Evolutionary conservation across 2,113 vertebrate genomes (phyloP).

Genomic region (Martes martes): DNA sequence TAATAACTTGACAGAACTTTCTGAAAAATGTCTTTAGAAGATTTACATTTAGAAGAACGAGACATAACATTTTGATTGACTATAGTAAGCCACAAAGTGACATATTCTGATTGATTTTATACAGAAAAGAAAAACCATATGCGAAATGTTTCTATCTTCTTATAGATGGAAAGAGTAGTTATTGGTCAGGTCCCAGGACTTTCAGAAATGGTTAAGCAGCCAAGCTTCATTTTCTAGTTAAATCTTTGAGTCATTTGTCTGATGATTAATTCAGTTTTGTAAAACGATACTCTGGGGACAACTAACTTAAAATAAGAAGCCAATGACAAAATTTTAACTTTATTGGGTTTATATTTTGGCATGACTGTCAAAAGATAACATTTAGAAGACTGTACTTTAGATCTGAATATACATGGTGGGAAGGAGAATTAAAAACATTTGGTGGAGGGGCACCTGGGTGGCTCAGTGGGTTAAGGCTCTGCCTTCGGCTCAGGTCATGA

Average conservation of each 20-base stretch:
- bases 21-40: slow-evolving; percentile 54
- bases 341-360: slow-evolving; percentile 4
- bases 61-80: slow-evolving; percentile 63
- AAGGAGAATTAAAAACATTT: neutral
- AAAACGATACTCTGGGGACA: neutral
- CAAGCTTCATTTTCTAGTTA: slow-evolving; percentile 51
- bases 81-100: slow-evolving; percentile 43
- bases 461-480: too few relatives aligned
- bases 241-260: slow-evolving; percentile 18
- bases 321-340: slow-evolving; percentile 32
- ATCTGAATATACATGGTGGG: too few relatives aligned
- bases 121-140: slow-evolving; percentile 37
- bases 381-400: too few relatives aligned
- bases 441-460: too few relatives aligned
- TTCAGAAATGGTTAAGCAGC: slow-evolving; percentile 28
- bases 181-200: slow-evolving; percentile 10
- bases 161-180: slow-evolving; percentile 41
- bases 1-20: slow-evolving; percentile 56
- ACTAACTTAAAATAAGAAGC: slow-evolving; percentile 7
- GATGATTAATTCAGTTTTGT: slow-evolving; percentile 52
- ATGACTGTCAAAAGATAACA: slow-evolving; percentile 2
- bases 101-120: slow-evolving; percentile 64
- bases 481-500: too few relatives aligned
- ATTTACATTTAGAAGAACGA: slow-evolving; percentile 61
- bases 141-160: slow-evolving; percentile 55